Evolutionary conservation across 2,113 vertebrate genomes (phyloP).

Genomic region (Leucosticte australis): DNA sequence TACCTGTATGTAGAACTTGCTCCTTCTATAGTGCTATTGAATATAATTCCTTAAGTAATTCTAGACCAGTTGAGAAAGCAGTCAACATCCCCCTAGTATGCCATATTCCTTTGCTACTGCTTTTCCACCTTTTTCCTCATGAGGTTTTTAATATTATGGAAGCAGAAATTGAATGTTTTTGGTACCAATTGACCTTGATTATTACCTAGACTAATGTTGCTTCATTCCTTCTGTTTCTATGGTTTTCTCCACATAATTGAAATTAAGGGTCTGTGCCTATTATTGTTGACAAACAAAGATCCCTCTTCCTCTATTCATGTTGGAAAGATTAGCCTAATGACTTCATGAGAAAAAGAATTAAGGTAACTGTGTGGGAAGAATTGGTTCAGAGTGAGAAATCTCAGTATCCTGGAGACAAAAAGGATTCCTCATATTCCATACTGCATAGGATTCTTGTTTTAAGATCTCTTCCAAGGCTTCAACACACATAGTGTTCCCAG

Average conservation of each 20-base stretch:
- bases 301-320: background rate
- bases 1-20: background rate
- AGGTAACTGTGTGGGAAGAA: background rate
- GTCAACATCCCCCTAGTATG: background rate
- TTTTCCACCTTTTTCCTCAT: background rate
- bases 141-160: background rate
- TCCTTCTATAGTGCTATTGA: background rate
- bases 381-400: background rate
- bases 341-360: background rate
- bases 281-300: constrained; percentile 1
- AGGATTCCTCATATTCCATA: background rate
- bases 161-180: background rate
- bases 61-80: background rate
- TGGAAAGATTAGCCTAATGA: background rate
- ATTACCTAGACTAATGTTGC: background rate
- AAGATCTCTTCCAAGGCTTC: background rate
- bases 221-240: background rate
- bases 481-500: background rate
- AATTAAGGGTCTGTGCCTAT: background rate
- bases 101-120: background rate
- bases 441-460: background rate
- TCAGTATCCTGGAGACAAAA: background rate
- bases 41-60: background rate
- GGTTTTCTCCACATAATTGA: background rate
- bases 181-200: background rate